phyloP scores from a whole-genome alignment of 2,888 invertebrate genomes.

The Dorcus parallelipipedus region DNA sequence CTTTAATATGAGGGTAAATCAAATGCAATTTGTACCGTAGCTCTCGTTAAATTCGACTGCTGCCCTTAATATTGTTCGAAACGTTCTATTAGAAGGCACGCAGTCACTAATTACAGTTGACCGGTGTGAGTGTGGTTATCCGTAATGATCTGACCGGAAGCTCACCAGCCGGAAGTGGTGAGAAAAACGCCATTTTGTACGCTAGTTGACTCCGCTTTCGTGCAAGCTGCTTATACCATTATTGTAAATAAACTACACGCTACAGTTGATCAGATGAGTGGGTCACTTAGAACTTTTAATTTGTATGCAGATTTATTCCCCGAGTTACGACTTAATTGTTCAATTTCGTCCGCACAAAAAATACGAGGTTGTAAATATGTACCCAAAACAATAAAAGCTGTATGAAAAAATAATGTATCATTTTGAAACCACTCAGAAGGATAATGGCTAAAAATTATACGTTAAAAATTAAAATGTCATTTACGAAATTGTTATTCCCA shows the following conservation, averaged over 20 bases:
- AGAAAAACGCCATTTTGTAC: conserved; percentile 53
- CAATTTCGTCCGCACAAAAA: no score
- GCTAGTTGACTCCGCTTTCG: conserved; percentile 51
- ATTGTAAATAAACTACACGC: conserved; percentile 37
- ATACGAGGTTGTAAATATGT: neutral
- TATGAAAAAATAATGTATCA: conserved; percentile 17
- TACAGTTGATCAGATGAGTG: conserved; percentile 8
- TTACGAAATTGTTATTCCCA: conserved; percentile 39
- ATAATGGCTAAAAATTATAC: conserved; percentile 35
- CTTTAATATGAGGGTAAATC: no score
- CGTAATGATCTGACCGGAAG: conserved; percentile 50
- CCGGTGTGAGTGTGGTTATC: conserved; percentile 43
- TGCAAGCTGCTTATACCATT: conserved; percentile 43
- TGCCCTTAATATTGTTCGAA: neutral
- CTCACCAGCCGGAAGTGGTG: conserved; percentile 48
- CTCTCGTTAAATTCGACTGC: neutral
- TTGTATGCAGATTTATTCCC: conserved; percentile 33
- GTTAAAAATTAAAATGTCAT: conserved; percentile 45
- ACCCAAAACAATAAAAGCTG: neutral
- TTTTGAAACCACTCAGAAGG: conserved; percentile 18
- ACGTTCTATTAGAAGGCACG: conserved; percentile 1
- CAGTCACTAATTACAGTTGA: conserved; percentile 12
- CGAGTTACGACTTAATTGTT: neutral
- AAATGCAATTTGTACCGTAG: no score
- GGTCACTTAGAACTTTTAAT: conserved; percentile 38